A percentile compares a stretch with the other conserved stretches of the same genome.
Conservation (phyloP, 1,140 invertebrate species). For the Elysia chlorotica region DNA sequence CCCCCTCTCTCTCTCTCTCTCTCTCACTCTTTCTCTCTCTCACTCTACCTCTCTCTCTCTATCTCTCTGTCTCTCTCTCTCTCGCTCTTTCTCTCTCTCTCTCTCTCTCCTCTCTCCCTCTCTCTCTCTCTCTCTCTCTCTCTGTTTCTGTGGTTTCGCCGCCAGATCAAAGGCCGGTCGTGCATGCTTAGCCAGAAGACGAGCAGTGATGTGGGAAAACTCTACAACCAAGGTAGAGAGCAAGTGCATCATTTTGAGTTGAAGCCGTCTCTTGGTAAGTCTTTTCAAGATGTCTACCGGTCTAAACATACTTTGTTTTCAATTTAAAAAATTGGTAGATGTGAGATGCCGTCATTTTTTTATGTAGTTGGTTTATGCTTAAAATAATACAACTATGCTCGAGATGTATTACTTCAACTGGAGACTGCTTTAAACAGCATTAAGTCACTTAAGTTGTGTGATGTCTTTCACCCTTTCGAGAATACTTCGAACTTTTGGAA, state of each 20-base stretch:
- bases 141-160: neutral
- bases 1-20: too few species aligned
- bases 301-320: too few species aligned
- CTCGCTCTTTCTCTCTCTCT: too few species aligned
- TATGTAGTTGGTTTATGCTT: neutral
- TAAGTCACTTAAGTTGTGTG: neutral
- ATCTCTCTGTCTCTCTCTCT: too few species aligned
- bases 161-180: constrained; percentile 48
- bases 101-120: too few species aligned
- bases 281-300: too few species aligned
- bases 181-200: constrained; percentile 54
- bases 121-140: too few species aligned
- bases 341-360: neutral
- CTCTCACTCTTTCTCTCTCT: too few species aligned
- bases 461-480: too few species aligned
- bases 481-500: too few species aligned
- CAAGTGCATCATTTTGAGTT: constrained; percentile 60
- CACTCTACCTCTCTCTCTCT: too few species aligned
- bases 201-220: constrained; percentile 54
- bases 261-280: constrained; percentile 54
- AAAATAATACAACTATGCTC: neutral
- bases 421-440: neutral
- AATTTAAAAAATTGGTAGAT: too few species aligned
- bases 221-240: constrained; percentile 41
- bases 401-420: neutral